These are phyloP conservation scores for Nemotelus nigrinus DNA, from an alignment of 2,888 invertebrate species.

Conservation along the genomic window DNA sequence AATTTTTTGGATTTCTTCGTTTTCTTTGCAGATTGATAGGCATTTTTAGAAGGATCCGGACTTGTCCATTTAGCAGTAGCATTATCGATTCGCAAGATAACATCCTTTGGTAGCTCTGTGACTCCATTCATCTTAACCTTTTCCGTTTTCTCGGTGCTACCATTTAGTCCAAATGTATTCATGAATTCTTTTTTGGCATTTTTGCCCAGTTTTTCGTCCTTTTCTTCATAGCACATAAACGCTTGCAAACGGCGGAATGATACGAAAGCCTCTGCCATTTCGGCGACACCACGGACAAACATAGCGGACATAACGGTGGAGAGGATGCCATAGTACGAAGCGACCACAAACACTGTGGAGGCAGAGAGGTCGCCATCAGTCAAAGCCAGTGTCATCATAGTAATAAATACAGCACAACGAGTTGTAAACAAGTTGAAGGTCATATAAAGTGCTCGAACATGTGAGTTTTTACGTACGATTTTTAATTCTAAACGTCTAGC, in stretches of 20 bases:
- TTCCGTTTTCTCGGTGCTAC: conserved; percentile 40
- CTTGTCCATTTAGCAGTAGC: conserved; percentile 65
- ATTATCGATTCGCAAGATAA: conserved; percentile 54
- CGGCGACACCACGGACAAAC: conserved; percentile 76
- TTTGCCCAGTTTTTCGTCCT: conserved; percentile 36
- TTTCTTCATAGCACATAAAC: conserved; percentile 64
- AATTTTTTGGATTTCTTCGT: conserved; percentile 17
- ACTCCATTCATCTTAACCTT: conserved; percentile 38
- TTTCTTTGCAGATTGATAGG: conserved; percentile 6
- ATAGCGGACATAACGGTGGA: conserved; percentile 69
- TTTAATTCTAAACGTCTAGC: conserved; percentile 73
- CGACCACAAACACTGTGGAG: conserved; percentile 68
- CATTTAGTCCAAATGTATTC: conserved; percentile 46
- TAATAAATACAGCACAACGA: conserved; percentile 79
- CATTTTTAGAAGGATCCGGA: neutral
- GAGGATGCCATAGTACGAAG: conserved; percentile 68
- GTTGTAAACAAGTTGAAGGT: conserved; percentile 84
- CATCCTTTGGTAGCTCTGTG: conserved; percentile 52
- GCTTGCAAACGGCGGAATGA: conserved; percentile 74
- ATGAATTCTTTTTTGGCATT: conserved; percentile 40
- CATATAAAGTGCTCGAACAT: conserved; percentile 74
- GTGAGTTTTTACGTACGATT: conserved; percentile 71
- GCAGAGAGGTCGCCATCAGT: conserved; percentile 75
- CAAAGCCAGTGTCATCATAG: conserved; percentile 76
- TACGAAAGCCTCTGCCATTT: conserved; percentile 81